phyloP scores from a whole-genome alignment of 1,140 invertebrate species.

The Mactra quadrangularis region DNA sequence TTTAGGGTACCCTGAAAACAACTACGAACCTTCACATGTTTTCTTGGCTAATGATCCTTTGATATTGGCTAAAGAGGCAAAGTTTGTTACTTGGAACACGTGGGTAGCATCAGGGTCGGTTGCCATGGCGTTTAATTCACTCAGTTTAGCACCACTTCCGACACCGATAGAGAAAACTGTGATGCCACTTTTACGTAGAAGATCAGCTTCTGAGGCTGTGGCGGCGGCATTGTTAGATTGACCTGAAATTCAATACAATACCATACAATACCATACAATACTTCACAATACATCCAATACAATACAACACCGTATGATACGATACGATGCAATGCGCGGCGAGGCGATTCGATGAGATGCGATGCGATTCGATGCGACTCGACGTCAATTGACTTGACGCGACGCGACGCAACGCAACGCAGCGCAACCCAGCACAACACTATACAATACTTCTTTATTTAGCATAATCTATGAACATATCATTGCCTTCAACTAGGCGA shows the following conservation, averaged over 20 bases:
- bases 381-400: too few species aligned
- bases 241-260: conserved; percentile 16
- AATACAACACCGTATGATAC: not conserved
- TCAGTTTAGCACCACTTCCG: conserved; percentile 55
- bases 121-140: conserved; percentile 71
- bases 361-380: too few species aligned
- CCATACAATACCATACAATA: too few species aligned
- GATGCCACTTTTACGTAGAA: conserved; percentile 59
- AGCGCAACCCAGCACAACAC: too few species aligned
- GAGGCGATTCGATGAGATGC: not conserved
- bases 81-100: conserved; percentile 71
- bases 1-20: too few species aligned
- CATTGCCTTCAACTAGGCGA: too few species aligned
- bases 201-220: conserved; percentile 49
- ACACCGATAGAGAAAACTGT: conserved; percentile 76
- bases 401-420: too few species aligned
- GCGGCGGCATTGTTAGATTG: conserved; percentile 54
- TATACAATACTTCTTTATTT: too few species aligned
- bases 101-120: conserved; percentile 69
- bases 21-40: conserved; percentile 64
- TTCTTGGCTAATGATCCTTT: conserved; percentile 66
- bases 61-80: conserved; percentile 67
- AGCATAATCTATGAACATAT: too few species aligned
- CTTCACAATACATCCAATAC: too few species aligned
- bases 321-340: not conserved